These are phyloP conservation scores for Oplegnathus fasciatus DNA, from an alignment of 2,113 vertebrate species.

Conservation along the genomic window DNA sequence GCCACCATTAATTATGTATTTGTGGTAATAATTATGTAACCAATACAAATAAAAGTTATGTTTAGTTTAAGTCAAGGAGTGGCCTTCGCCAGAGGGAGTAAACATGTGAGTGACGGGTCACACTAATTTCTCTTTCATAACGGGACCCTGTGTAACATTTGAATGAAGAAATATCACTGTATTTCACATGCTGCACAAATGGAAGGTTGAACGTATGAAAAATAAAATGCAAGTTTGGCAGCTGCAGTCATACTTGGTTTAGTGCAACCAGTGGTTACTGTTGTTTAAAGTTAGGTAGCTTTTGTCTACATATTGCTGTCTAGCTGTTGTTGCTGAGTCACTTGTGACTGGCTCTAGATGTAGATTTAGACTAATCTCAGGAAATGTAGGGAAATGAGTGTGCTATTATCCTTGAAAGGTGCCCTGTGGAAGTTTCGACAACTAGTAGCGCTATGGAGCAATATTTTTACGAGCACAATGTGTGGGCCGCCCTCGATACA, in stretches of 20 bases:
- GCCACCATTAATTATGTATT: neutral
- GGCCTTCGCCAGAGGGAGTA: neutral
- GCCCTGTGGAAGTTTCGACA: no score
- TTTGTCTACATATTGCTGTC: neutral
- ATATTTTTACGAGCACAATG: neutral
- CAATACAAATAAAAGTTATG: neutral
- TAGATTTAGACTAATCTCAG: neutral
- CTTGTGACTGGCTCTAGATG: neutral
- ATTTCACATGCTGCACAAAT: neutral
- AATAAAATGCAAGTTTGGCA: neutral
- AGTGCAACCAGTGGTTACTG: neutral
- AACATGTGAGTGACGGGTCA: neutral
- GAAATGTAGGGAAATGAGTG: no score
- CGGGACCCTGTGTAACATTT: neutral
- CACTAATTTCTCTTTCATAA: neutral
- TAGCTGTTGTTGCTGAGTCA: neutral
- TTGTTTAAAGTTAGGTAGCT: neutral
- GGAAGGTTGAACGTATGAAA: neutral
- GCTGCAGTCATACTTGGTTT: neutral
- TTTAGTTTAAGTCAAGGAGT: neutral
- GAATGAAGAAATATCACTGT: neutral
- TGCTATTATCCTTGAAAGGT: no score
- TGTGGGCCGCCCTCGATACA: neutral
- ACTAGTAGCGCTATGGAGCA: neutral
- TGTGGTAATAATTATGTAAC: neutral